Conservation (phyloP, 2,888 invertebrate species). For the Caenorhabditis sulstoni region DNA sequence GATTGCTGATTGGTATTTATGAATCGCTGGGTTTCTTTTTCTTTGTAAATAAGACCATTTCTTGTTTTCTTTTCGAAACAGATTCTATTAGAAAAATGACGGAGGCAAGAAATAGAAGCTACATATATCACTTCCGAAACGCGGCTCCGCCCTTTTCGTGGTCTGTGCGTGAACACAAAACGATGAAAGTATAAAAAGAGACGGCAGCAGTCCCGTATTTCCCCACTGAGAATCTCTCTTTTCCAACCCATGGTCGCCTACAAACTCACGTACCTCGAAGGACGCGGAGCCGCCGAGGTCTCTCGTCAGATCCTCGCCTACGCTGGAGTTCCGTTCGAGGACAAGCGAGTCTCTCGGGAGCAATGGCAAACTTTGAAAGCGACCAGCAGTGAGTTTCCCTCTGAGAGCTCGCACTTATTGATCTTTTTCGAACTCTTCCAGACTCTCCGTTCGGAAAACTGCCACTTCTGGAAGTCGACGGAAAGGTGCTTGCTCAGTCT, state of each 20-base stretch:
- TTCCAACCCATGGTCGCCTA: constrained; percentile 45
- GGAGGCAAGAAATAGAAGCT: no score
- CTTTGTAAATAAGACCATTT: no score
- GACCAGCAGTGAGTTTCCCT: constrained; percentile 54
- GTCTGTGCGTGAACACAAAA: no score
- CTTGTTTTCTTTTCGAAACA: no score
- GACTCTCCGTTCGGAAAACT: constrained; percentile 64
- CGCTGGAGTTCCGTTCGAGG: constrained; percentile 65
- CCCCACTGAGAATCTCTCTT: no score
- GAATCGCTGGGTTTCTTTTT: no score
- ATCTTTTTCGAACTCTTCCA: constrained; percentile 3
- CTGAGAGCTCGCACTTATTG: neutral
- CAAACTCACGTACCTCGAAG: constrained; percentile 48
- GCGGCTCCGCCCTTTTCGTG: no score
- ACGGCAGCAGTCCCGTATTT: no score
- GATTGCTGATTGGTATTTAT: no score
- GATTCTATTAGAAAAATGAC: no score
- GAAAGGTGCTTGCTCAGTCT: constrained; percentile 66
- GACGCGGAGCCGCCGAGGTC: constrained; percentile 44
- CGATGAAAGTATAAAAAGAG: no score
- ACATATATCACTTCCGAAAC: no score
- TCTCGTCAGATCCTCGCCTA: constrained; percentile 56
- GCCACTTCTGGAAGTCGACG: constrained; percentile 70
- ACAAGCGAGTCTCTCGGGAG: constrained; percentile 56
- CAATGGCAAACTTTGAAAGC: constrained; percentile 65